phyloP scores from a whole-genome alignment of 2,797 vertebrate genomes.

The Gymnothorax reevesii region DNA sequence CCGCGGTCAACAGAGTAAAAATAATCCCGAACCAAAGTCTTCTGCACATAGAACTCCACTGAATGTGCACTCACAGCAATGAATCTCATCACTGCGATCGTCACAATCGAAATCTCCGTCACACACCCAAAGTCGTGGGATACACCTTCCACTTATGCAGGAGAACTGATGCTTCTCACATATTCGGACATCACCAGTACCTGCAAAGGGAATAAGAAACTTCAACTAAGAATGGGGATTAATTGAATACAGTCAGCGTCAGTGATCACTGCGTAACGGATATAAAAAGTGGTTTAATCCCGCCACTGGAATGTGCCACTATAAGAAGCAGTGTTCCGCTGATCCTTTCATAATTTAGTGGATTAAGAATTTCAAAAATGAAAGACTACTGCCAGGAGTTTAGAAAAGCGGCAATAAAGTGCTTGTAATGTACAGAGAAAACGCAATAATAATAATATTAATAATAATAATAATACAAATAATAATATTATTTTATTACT shows the following conservation, averaged over 20 bases:
- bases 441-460: not conserved
- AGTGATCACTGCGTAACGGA: not conserved
- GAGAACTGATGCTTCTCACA: slow-evolving; percentile 59
- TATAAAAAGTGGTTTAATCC: slow-evolving; percentile 9
- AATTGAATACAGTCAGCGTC: not conserved
- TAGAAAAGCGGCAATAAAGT: not conserved
- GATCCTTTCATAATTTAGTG: slow-evolving; percentile 2
- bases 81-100: slow-evolving; percentile 70
- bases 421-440: not conserved
- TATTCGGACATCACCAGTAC: not conserved
- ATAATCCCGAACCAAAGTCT: not conserved
- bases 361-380: not conserved
- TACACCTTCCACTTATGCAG: slow-evolving; percentile 62
- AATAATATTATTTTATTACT: no score
- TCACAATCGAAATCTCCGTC: slow-evolving; percentile 72
- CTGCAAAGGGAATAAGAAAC: not conserved
- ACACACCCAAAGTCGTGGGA: slow-evolving; percentile 60
- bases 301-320: not conserved
- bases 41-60: not conserved
- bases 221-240: not conserved
- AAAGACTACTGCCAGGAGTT: not conserved
- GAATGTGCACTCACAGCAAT: slow-evolving; percentile 65
- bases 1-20: not conserved
- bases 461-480: no score
- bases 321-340: not conserved